These are phyloP conservation scores for Dorcus parallelipipedus DNA, from an alignment of 2,888 invertebrate genomes.

Conservation along the genomic window DNA sequence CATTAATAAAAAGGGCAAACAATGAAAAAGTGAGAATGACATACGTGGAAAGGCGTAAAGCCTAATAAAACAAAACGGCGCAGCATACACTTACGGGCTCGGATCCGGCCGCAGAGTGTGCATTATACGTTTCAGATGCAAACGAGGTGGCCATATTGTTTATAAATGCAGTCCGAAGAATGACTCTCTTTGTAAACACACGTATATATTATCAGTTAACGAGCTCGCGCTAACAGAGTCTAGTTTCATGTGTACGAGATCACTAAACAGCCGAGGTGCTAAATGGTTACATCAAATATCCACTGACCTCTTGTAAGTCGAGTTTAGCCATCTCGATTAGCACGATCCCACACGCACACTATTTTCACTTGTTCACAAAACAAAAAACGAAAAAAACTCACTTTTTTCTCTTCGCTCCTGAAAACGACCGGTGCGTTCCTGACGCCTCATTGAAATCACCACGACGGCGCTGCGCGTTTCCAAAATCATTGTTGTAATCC, in stretches of 20 bases:
- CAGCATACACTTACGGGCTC: neutral
- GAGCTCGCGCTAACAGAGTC: slow-evolving; percentile 33
- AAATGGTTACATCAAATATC: slow-evolving; percentile 31
- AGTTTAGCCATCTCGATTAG: slow-evolving; percentile 25
- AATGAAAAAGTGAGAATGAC: slow-evolving; percentile 16
- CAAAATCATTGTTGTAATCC: slow-evolving; percentile 26
- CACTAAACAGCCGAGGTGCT: slow-evolving; percentile 18
- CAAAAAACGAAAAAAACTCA: neutral
- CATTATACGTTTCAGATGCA: slow-evolving; percentile 6
- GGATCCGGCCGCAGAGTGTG: neutral
- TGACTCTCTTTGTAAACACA: slow-evolving; percentile 28
- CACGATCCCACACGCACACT: slow-evolving; percentile 18
- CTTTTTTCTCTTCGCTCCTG: too few species aligned
- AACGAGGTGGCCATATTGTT: slow-evolving; percentile 32
- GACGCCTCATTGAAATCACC: slow-evolving; percentile 23
- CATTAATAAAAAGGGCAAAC: slow-evolving; percentile 33
- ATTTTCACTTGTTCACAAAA: neutral
- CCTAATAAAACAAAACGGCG: slow-evolving; percentile 7
- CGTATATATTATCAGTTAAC: slow-evolving; percentile 36
- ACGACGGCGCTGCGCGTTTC: slow-evolving; percentile 27
- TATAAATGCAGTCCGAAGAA: slow-evolving; percentile 20
- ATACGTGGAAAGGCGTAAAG: slow-evolving; percentile 2
- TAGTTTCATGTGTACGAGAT: slow-evolving; percentile 13
- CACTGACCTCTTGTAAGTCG: slow-evolving; percentile 37
- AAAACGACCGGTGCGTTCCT: neutral